phyloP scores from a whole-genome alignment of 1,140 invertebrate genomes.

The Eriosoma lanigerum region DNA sequence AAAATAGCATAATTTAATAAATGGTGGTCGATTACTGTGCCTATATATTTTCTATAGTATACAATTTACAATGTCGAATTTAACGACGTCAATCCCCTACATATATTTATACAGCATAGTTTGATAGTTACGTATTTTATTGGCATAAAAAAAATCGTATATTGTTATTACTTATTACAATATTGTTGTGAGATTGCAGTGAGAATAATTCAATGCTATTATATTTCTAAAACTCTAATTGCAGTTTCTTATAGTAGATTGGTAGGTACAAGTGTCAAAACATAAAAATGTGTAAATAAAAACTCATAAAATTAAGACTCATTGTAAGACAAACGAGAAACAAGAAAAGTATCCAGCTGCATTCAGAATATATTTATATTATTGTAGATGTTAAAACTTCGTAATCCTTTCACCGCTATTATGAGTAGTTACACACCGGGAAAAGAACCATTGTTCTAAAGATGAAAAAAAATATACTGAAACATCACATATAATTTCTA shows the following conservation, averaged over 20 bases:
- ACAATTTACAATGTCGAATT: too few species aligned
- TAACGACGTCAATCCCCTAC: too few species aligned
- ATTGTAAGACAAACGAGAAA: slow-evolving; percentile 13
- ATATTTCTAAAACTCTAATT: not conserved
- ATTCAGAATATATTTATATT: not conserved
- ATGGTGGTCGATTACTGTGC: too few species aligned
- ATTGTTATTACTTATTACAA: too few species aligned
- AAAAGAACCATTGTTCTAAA: slow-evolving; percentile 29
- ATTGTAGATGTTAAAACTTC: slow-evolving; percentile 22
- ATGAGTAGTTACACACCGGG: slow-evolving; percentile 14
- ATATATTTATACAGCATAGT: too few species aligned
- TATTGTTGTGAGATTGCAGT: too few species aligned
- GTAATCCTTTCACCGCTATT: slow-evolving; percentile 48
- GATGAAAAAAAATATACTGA: slow-evolving; percentile 25
- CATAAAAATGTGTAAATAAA: slow-evolving; percentile 17
- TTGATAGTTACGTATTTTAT: too few species aligned
- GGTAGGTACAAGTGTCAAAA: not conserved
- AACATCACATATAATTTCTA: not conserved
- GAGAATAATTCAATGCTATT: too few species aligned
- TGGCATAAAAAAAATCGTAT: too few species aligned
- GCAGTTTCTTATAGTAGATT: slow-evolving; percentile 13
- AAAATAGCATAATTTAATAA: too few species aligned
- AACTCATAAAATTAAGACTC: slow-evolving; percentile 26
- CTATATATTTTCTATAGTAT: too few species aligned
- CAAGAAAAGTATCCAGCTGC: not conserved